These are phyloP conservation scores for Eunapius fragilis DNA, from an alignment of 37 sponge, comb jelly and placozoan species.

Conservation along the genomic window DNA sequence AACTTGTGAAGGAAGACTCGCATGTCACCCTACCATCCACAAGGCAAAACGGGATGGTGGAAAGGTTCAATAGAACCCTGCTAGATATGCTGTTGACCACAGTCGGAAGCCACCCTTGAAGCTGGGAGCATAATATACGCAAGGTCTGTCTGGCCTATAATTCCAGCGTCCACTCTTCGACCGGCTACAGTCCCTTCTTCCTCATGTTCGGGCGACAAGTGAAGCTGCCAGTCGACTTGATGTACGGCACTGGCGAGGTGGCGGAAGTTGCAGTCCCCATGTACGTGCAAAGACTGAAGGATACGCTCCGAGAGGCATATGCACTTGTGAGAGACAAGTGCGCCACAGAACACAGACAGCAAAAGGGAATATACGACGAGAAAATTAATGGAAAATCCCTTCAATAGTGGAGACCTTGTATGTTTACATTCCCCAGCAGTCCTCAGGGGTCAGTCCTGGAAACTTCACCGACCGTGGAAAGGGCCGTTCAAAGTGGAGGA, in stretches of 20 bases:
- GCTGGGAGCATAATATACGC: conserved; percentile 9
- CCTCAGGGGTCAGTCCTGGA: conserved; percentile 2
- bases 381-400: conserved; percentile 12
- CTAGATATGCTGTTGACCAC: conserved; percentile 20
- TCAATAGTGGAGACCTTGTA: conserved; percentile 7
- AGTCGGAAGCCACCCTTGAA: background rate
- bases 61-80: conserved; percentile 30
- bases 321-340: background rate
- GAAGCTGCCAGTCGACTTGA: conserved; percentile 29
- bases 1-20: conserved; percentile 2
- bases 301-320: background rate
- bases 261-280: background rate
- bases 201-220: conserved; percentile 34
- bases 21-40: conserved; percentile 33
- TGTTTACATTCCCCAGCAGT: conserved; percentile 2
- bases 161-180: conserved; percentile 6
- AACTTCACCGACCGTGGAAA: conserved; percentile 28
- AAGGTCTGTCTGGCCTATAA: conserved; percentile 39
- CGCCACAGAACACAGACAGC: background rate
- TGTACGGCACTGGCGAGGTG: conserved; percentile 15
- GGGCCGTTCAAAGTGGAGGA: conserved; percentile 18
- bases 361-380: conserved; percentile 8
- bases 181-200: conserved; percentile 24
- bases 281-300: conserved; percentile 4
- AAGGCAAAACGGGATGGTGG: conserved; percentile 25